Percentiles rank a stretch among this genome's conserved stretches.
Conservation (phyloP, 30 jellyfish, hydroid and myxozoan genomes). For the Rhopilema esculentum region DNA sequence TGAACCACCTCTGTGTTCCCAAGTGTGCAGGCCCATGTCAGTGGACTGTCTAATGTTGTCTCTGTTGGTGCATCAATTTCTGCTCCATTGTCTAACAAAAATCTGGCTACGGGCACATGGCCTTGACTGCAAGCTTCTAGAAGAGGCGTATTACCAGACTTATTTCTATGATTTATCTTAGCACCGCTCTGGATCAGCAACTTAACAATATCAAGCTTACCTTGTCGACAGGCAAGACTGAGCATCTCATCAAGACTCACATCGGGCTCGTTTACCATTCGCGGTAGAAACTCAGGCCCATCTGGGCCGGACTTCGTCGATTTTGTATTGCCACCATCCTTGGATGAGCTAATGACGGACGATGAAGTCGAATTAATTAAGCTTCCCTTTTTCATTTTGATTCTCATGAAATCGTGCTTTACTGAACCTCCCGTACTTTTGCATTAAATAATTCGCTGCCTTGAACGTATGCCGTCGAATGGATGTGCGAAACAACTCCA, state of each 20-base stretch:
- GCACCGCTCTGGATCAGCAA: slow-evolving; percentile 98
- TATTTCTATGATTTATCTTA: slow-evolving; percentile 91
- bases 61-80: slow-evolving; percentile 99
- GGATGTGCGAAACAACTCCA: slow-evolving; percentile 8
- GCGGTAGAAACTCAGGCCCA: slow-evolving; percentile 71
- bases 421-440: not conserved
- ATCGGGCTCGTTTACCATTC: slow-evolving; percentile 93
- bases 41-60: slow-evolving; percentile 97
- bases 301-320: slow-evolving; percentile 74
- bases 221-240: slow-evolving; percentile 99
- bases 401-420: not conserved
- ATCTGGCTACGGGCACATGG: slow-evolving; percentile 94
- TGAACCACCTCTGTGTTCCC: slow-evolving; percentile 93
- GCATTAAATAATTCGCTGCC: not conserved
- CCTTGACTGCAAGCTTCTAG: slow-evolving; percentile 99
- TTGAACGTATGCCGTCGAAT: not conserved
- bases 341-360: slow-evolving; percentile 49
- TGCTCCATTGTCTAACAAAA: slow-evolving; percentile 90
- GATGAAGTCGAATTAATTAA: slow-evolving; percentile 46
- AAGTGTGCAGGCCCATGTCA: slow-evolving; percentile 99
- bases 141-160: slow-evolving; percentile 98
- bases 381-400: slow-evolving; percentile 59
- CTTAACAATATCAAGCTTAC: slow-evolving; percentile 93
- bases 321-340: slow-evolving; percentile 76
- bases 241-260: slow-evolving; percentile 99